Evolutionary conservation across 2,888 invertebrate genomes (phyloP), one percentile per base, ranked within the genome.

Genomic region (Sarcophaga caerulescens): DNA sequence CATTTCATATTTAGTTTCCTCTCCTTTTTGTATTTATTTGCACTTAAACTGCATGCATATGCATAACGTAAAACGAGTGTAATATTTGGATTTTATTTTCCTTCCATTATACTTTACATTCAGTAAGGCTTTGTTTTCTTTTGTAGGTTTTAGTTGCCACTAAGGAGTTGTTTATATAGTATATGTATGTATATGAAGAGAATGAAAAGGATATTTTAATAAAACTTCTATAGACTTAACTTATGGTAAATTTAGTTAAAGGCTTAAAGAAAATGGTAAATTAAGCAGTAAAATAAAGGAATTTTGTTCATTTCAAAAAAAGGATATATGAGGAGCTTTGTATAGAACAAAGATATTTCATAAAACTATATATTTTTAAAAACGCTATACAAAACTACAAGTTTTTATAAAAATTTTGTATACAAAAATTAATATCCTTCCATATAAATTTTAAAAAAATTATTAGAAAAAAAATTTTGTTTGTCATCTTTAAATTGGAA

Each of bases 31-130:
- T 63, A 14, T n/a, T 44, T 19, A 52, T 52, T 14, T 77, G 57
- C 59, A 19, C 21, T 65, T 44, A 60, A 75, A 78, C 45, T 79
- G 74, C 79, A 75, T 86, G 74, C 86, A 76, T 70, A 78, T 81
- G 81, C 81, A 77, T 78, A 75, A 62, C 23, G 23, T 73, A 62
- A 65, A 73, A 71, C 69, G 60, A 85, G 80, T 85, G 80, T 74
- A 63, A 83, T 80, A 68, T 63, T 77, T 83, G 68, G 14, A 52
- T 78, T 74, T 65, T 77, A 62, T 68, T 76, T 23, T 69, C n/a
- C 23, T 25, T 52, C 14, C 25, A 52, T 52, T 52, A 52, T 66
- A 3, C n/a, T 25, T 11, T n/a, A 10, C 76, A 77, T 69, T 35
- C 35, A 60, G 68, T 52, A 60, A 77, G 76, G 79, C 69, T 63